Conservation (phyloP, 2,797 vertebrate genomes). For the Rhinatrema bivittatum region DNA sequence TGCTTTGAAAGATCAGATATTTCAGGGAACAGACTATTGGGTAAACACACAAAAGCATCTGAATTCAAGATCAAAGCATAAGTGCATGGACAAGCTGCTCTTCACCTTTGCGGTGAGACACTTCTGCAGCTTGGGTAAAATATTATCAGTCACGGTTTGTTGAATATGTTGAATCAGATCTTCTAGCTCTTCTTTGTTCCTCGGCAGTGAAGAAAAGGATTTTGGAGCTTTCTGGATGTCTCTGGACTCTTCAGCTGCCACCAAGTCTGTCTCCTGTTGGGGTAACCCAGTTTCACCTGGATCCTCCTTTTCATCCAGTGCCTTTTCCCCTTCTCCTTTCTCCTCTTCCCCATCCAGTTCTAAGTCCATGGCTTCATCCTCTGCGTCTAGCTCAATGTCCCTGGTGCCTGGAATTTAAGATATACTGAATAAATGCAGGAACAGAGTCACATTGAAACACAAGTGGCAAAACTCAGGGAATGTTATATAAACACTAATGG, state of each 20-base stretch:
- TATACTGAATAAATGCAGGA: constrained; percentile 2
- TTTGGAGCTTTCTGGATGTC: constrained; percentile 10
- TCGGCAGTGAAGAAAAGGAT: constrained; percentile 63
- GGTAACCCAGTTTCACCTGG: neutral
- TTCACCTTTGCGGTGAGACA: constrained; percentile 88
- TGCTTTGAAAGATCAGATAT: too few species aligned
- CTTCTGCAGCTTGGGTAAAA: constrained; percentile 86
- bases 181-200: constrained; percentile 72
- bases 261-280: neutral
- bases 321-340: constrained; percentile 24
- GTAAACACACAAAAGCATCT: too few species aligned
- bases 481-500: too few species aligned
- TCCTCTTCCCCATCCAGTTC: constrained; percentile 40
- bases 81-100: too few species aligned
- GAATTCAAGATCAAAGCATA: too few species aligned
- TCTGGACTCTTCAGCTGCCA: neutral
- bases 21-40: too few species aligned
- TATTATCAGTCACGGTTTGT: constrained; percentile 61
- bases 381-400: constrained; percentile 32
- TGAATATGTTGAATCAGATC: constrained; percentile 73
- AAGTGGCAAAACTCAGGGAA: too few species aligned
- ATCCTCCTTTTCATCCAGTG: neutral
- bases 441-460: neutral
- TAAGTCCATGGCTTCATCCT: constrained; percentile 49
- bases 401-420: constrained; percentile 27